These are phyloP conservation scores for Platynereis dumerilii DNA, from an alignment of 2,888 invertebrate species.

Conservation along the genomic window DNA sequence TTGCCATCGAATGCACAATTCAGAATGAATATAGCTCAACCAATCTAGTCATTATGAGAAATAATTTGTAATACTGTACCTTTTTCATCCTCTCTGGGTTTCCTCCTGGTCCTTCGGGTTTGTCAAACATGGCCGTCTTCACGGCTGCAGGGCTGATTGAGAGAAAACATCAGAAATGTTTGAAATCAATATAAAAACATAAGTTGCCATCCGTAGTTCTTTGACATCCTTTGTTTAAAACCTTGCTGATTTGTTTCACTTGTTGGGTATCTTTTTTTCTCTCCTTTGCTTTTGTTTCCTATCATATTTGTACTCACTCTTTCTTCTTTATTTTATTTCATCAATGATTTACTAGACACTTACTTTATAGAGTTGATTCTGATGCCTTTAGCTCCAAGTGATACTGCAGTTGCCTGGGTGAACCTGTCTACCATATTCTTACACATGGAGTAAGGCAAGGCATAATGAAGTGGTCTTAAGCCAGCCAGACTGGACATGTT, in stretches of 20 bases:
- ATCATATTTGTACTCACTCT: not conserved
- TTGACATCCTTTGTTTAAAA: no score
- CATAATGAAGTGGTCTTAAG: conserved; percentile 9
- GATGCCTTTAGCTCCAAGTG: conserved; percentile 4
- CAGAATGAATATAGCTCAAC: no score
- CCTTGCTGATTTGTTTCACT: no score
- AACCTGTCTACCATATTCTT: conserved; percentile 15
- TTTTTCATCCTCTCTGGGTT: conserved; percentile 2
- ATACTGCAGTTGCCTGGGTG: conserved; percentile 7
- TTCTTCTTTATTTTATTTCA: not conserved
- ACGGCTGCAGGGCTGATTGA: conserved; percentile 8
- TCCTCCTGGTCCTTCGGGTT: conserved; percentile 7
- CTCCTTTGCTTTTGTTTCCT: not conserved
- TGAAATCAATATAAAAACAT: no score
- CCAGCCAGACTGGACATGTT: conserved; percentile 18
- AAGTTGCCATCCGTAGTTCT: no score
- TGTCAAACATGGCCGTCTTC: conserved; percentile 10
- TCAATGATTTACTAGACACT: not conserved
- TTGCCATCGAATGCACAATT: no score
- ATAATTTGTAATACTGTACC: no score
- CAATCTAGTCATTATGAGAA: no score
- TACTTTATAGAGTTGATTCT: conserved; percentile 11
- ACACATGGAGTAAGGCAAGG: conserved; percentile 16
- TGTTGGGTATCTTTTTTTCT: not conserved
- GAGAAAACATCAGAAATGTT: not conserved